Base-by-base conservation (phyloP, 2,113 vertebrate species). In the Mohoua ochrocephala region DNA sequence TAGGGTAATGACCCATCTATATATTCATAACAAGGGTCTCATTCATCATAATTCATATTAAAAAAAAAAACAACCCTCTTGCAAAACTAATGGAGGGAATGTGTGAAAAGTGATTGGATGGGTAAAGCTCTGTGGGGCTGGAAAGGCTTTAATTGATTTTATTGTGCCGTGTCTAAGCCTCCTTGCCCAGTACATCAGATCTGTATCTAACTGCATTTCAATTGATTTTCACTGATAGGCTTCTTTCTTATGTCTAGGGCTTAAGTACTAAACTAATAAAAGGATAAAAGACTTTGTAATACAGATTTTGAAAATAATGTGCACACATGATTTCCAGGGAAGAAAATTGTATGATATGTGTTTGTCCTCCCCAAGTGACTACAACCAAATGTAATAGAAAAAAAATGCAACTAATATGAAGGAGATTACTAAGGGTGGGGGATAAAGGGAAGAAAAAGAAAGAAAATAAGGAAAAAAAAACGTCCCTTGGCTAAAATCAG, bases 171-270 rank as follows among this genome's bases (percentile, higher is more conserved):
- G 91, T 84, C 97, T 92, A 93, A 98, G 98, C 96, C 97, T 98
- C 95, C 97, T 78, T 95, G 96, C 92, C 83, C 96, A 93, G 96
- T 96, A 87, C 98, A 98, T 98, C 97, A 98, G 98, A 97, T 98
- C 97, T 96, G 93, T 96, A 97, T 97, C 98, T 98, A 98, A 98
- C 98, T 98, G 96, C 98, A 98, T 98, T 98, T 98, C 98, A 96
- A 98, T 98, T 98, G 98, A 98, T 98, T 98, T 98, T 97, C 98
- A 98, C 98, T 98, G 98, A 98, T 98, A 98, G 98, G 97, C 97
- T 98, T 98, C 97, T 98, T 98, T 98, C 97, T 97, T 97, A 97
- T 97, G 97, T 97, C 98, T 97, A 91, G 83, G 92, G 96, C 97
- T 98, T 98, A 98, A 98, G 98, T 98, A 98, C 97, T 98, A 98